A percentile compares a stretch with the other conserved stretches of the same genome.
Evolutionary conservation across 2,113 vertebrate genomes (phyloP).

Genomic region (Miniopterus natalensis): DNA sequence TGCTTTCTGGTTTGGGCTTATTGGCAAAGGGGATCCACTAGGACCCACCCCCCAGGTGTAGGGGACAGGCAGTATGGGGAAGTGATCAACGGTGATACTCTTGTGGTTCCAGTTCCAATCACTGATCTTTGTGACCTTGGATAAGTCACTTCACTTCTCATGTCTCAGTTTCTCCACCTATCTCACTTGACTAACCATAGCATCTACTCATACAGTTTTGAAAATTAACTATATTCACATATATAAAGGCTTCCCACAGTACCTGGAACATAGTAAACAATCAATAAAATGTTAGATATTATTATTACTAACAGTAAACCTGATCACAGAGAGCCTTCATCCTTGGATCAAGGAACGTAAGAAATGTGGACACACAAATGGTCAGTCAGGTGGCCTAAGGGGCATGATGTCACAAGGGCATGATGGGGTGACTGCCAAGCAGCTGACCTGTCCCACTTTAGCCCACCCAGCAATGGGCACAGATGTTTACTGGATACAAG

Average conservation of each 20-base stretch:
- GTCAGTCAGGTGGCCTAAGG: background rate
- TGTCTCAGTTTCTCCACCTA: background rate
- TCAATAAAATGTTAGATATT: background rate
- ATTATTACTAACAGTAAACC: background rate
- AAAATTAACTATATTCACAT: background rate
- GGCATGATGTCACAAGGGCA: background rate
- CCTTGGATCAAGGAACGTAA: background rate
- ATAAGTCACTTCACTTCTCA: background rate
- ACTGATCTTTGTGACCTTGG: background rate
- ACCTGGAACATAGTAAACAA: background rate
- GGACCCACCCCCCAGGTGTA: rapidly evolving
- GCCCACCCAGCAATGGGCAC: background rate
- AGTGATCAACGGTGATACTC: rapidly evolving
- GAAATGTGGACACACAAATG: background rate
- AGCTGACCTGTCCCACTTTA: background rate
- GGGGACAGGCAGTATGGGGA: background rate
- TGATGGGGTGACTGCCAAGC: background rate
- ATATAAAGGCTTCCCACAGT: background rate
- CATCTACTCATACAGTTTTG: background rate
- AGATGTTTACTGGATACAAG: background rate
- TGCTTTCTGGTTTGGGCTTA: background rate
- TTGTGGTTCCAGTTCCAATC: background rate
- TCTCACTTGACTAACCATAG: background rate
- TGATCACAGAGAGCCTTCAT: background rate
- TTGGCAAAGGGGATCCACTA: background rate